Evolutionary conservation across 2,113 vertebrate genomes (phyloP), one percentile per base, ranked within the genome.

Genomic region (Dunckerocampus dactyliophorus): DNA sequence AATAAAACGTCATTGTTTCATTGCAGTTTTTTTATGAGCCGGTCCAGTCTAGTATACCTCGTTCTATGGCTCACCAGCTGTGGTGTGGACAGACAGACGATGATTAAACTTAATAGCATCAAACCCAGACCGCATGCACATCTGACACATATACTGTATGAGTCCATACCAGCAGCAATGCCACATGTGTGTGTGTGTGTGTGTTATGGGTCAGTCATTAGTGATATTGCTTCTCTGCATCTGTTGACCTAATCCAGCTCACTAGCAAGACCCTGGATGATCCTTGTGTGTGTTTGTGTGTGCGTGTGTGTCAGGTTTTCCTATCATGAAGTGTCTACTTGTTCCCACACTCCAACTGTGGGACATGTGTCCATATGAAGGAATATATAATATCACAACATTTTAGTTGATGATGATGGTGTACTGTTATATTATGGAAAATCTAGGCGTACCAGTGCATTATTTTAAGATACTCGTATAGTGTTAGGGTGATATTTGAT

Each of bases 51-150:
- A 62, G 54, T 28, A 22, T 20, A 12, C 55, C 12, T 51, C 16
- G 52, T 16, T 78, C 64, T 74, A n/a, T 50, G 59, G 50, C 49
- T 50, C 15, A 51, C 62, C 84, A 86, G 84, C 75, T 88, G 84
- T 62, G 67, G 57, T 59, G 63, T 69, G 53, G 51, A 74, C 51
- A 20, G 71, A 81, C 84, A 84, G 81, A 86, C 76, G 84, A 71
- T 81, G 82, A 88, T 84, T 80, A 77, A 77, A 82, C 79, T 72
- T 60, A 82, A 81, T 74, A 69, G 65, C 56, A 70, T 80, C 69
- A 72, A 64, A 79, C 43, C 56, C 16, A 47, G 63, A 80, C 80
- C 57, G 20, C 28, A 57, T 57, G 39, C 55, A 42, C 42, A 59
- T 47, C 45, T n/a, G 22, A 59, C 57, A 59, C 58, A 62, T 39